Conservation (phyloP, 2,113 vertebrate genomes). For the Hemiprocne comata region DNA sequence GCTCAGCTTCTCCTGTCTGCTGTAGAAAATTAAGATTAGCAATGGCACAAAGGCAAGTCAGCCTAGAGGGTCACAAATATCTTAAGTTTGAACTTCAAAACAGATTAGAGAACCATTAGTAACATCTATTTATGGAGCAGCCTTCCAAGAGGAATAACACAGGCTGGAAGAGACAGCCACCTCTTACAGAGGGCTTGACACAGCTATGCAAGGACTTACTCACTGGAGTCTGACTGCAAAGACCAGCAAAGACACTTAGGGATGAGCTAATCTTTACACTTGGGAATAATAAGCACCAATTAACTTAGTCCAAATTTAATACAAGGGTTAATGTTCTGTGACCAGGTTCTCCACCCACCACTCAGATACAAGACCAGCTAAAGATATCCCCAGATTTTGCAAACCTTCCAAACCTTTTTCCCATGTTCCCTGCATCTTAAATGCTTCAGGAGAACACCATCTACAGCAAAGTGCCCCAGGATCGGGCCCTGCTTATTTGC, state of each 20-base stretch:
- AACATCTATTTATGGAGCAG: neutral
- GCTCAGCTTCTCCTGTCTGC: neutral
- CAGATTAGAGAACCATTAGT: neutral
- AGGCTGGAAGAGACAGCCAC: neutral
- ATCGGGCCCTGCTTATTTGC: neutral
- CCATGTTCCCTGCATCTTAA: neutral
- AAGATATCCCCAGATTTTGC: neutral
- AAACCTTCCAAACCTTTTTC: neutral
- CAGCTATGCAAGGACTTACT: neutral
- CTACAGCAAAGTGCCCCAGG: neutral
- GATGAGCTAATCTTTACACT: neutral
- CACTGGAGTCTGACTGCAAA: neutral
- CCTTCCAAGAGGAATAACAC: neutral
- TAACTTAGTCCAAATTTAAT: neutral
- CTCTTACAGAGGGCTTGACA: neutral
- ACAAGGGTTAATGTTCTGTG: neutral
- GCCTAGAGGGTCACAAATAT: neutral
- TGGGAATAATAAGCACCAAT: neutral
- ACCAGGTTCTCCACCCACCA: neutral
- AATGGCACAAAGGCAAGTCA: neutral
- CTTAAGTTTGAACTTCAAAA: neutral
- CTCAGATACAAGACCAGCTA: neutral
- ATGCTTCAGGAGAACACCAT: neutral
- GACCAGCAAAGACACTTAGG: neutral
- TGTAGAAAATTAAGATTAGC: neutral